Evolutionary conservation across 1,140 invertebrate genomes (phyloP).

Genomic region (Drosophila neocordata): DNA sequence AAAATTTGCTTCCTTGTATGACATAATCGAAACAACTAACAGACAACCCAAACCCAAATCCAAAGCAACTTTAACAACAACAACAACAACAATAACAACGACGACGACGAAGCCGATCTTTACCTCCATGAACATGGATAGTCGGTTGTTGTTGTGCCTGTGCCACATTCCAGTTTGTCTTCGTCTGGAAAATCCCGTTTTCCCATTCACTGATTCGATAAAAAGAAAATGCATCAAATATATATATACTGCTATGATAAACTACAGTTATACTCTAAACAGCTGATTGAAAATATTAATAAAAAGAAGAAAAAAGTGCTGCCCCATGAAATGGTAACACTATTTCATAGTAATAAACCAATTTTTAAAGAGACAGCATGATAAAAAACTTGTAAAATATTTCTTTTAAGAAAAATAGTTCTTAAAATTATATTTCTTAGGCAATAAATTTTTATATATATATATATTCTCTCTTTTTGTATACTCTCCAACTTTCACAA

Average conservation of each 20-base stretch:
- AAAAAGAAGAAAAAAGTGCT: no score
- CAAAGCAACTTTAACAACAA: conserved; percentile 19
- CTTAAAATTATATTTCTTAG: no score
- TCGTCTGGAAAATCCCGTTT: conserved; percentile 72
- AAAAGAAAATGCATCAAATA: conserved; percentile 17
- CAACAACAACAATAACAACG: conserved; percentile 41
- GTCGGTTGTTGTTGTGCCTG: conserved; percentile 31
- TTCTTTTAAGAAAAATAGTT: no score
- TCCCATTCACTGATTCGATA: conserved; percentile 79
- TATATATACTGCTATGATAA: not conserved
- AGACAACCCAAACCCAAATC: conserved; percentile 46
- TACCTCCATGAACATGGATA: conserved; percentile 61
- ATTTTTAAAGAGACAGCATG: no score
- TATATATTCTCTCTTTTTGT: no score
- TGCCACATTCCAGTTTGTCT: conserved; percentile 74
- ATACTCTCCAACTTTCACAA: conserved; percentile 24
- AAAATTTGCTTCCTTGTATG: conserved; percentile 75
- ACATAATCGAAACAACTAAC: conserved; percentile 50
- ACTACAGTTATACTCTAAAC: not conserved
- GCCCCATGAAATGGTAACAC: no score
- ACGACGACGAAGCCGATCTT: conserved; percentile 66
- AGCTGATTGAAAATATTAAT: not conserved
- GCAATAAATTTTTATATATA: no score
- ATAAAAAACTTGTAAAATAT: no score
- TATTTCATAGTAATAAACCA: no score